These are phyloP conservation scores for Baryphthengus martii DNA, from an alignment of 2,113 vertebrate species.

Conservation along the genomic window DNA sequence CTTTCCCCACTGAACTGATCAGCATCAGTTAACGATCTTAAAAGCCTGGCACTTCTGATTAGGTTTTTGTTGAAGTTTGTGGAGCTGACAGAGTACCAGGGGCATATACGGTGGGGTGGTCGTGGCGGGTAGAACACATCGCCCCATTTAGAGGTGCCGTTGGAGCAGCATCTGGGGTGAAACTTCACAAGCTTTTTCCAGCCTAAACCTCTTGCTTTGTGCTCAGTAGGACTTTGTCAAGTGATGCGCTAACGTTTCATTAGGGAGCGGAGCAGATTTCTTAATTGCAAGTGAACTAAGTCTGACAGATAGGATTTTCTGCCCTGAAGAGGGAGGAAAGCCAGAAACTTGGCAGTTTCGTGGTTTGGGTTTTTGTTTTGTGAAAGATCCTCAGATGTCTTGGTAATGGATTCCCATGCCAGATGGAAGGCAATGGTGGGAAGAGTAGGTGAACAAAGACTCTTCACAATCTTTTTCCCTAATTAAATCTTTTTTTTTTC, in stretches of 20 bases:
- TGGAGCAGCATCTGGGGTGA: neutral
- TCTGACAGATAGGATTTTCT: constrained; percentile 38
- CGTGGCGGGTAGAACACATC: neutral
- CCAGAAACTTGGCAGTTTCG: neutral
- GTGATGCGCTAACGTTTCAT: neutral
- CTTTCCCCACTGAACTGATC: neutral
- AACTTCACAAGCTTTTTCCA: constrained; percentile 30
- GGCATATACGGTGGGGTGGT: neutral
- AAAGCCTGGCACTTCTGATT: constrained; percentile 36
- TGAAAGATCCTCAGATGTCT: constrained; percentile 26
- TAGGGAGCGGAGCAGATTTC: constrained; percentile 50
- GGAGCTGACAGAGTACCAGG: neutral
- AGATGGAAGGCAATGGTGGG: constrained; percentile 36
- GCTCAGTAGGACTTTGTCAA: constrained; percentile 41
- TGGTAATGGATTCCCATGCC: constrained; percentile 15
- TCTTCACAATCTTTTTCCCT: constrained; percentile 5
- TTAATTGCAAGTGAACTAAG: constrained; percentile 31
- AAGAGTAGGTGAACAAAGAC: constrained; percentile 10
- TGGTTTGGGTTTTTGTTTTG: neutral
- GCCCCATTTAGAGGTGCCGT: neutral
- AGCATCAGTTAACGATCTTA: constrained; percentile 49
- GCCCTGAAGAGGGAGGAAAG: neutral
- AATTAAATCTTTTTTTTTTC: neutral
- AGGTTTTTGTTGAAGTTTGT: constrained; percentile 30
- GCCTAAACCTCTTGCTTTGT: neutral